Percentiles rank a stretch among this genome's conserved stretches.
Evolutionary conservation across 2,797 vertebrate genomes (phyloP).

Genomic region (Malurus splendens): DNA sequence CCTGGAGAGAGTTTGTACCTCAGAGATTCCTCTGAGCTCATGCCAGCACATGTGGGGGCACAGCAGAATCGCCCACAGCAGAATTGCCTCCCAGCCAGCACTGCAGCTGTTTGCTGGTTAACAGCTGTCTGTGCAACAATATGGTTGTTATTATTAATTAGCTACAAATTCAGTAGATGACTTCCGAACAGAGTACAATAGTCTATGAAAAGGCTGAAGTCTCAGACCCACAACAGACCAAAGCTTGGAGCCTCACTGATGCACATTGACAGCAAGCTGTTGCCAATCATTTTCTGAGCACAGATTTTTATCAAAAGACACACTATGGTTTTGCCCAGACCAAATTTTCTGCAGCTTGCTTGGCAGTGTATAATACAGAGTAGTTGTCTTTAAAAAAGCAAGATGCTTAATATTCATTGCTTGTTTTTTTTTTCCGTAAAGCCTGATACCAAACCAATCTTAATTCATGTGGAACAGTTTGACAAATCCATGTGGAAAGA

Average conservation of each 20-base stretch:
- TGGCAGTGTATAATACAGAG: not conserved
- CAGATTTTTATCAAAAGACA: not conserved
- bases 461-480: not conserved
- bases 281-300: not conserved
- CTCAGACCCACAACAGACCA: not conserved
- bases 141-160: not conserved
- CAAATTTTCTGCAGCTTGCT: not conserved
- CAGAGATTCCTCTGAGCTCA: not conserved
- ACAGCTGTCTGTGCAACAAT: not conserved
- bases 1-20: not conserved
- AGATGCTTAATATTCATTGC: not conserved
- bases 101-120: not conserved
- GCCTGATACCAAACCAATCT: not conserved
- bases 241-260: not conserved
- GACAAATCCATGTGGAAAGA: not conserved
- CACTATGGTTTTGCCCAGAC: not conserved
- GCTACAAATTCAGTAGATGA: not conserved
- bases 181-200: not conserved
- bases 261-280: not conserved
- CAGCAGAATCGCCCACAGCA: not conserved
- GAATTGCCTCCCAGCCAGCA: not conserved
- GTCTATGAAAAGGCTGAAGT: not conserved
- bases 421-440: not conserved
- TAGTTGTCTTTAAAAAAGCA: not conserved
- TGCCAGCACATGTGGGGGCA: fast-evolving